Evolutionary conservation across 2,113 vertebrate species (phyloP).

Genomic region (Petrocephalus zakoni): DNA sequence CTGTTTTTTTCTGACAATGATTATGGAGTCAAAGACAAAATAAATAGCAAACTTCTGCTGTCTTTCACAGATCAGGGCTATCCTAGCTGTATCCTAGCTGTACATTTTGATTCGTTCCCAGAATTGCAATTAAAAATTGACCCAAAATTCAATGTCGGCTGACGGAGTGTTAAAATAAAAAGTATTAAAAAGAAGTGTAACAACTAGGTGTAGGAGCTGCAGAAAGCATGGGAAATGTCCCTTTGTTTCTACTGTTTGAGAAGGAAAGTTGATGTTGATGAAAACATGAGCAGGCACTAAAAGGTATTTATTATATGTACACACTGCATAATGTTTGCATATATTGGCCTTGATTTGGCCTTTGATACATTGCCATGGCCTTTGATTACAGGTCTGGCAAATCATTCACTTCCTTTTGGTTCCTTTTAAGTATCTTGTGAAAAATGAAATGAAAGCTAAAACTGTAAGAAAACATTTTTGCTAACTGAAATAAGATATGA

Average conservation of each 20-base stretch:
- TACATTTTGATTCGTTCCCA: not conserved
- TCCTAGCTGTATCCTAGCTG: not conserved
- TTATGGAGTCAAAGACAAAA: not conserved
- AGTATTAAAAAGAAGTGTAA: not conserved
- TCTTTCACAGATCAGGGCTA: not conserved
- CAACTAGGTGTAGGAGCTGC: not conserved
- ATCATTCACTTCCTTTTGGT: not conserved
- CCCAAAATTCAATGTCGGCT: not conserved
- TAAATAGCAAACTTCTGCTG: not conserved
- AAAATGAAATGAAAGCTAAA: not conserved
- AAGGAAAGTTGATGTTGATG: not conserved
- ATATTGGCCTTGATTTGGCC: not conserved
- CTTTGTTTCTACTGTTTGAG: not conserved
- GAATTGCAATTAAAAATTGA: not conserved
- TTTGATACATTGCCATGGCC: not conserved
- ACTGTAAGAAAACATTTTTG: not conserved
- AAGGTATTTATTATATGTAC: not conserved
- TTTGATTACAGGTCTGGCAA: no score
- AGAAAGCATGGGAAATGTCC: not conserved
- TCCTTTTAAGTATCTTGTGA: not conserved
- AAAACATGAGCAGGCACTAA: not conserved
- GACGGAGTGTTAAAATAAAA: not conserved
- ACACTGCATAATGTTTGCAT: not conserved
- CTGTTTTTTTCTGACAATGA: not conserved
- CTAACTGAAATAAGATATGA: not conserved